Evolutionary conservation across 2,888 invertebrate genomes (phyloP).

Genomic region (Cyaniris semiargus): DNA sequence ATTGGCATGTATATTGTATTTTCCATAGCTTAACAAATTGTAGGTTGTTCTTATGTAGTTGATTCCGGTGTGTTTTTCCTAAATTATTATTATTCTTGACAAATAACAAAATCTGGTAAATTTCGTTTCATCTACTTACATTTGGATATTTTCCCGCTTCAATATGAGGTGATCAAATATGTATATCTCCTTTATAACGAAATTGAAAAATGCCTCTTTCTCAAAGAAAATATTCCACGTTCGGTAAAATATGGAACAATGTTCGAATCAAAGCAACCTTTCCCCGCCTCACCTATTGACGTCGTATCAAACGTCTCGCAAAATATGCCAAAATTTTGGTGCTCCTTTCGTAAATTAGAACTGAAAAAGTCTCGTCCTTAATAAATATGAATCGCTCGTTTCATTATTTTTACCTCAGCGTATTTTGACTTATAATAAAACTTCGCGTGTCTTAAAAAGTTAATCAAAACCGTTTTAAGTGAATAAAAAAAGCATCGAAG

Average conservation of each 20-base stretch:
- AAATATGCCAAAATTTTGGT: background rate
- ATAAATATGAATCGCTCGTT: background rate
- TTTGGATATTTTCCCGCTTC: slow-evolving; percentile 3
- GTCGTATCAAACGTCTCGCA: background rate
- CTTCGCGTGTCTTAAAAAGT: background rate
- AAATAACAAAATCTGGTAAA: background rate
- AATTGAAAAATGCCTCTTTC: slow-evolving; percentile 9
- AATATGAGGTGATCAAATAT: slow-evolving; percentile 23
- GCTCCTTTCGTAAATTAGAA: background rate
- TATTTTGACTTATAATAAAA: background rate
- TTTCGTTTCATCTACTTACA: background rate
- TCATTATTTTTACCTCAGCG: background rate
- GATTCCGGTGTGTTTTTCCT: background rate
- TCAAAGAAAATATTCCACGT: slow-evolving; percentile 25
- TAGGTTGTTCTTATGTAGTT: background rate
- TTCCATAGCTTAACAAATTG: background rate
- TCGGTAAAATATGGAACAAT: slow-evolving; percentile 15
- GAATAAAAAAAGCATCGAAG: slow-evolving; percentile 30
- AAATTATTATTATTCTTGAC: background rate
- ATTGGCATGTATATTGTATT: background rate
- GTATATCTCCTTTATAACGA: slow-evolving; percentile 6
- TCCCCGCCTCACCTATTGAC: background rate
- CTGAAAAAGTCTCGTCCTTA: background rate
- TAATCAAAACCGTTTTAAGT: slow-evolving; percentile 3
- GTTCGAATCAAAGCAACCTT: slow-evolving; percentile 16